Base-by-base conservation (phyloP, 2,888 invertebrate genomes). In the Xanthostigma xanthostigma region DNA sequence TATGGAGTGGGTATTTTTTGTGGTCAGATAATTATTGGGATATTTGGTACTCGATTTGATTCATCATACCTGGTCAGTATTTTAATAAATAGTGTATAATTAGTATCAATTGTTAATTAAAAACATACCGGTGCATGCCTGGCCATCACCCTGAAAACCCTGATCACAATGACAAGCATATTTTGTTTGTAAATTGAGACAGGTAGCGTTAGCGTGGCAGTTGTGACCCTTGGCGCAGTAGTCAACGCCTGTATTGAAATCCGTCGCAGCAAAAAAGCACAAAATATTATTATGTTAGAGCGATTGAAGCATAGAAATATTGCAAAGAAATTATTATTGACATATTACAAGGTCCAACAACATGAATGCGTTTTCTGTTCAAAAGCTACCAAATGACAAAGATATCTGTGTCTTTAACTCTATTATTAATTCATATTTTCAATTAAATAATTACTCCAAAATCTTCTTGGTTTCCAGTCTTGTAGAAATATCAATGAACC, bases 171-270 rank as follows among this genome's bases (percentile, higher is more conserved):
- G 84, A 73, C 92, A 94, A 62, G 85, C 81, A 68, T 87, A 92
- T 62, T 86, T 87, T 58, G 90, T 90, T 70, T 85, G 84, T 64
- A 91, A 79, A 72, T 92, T 93, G 73, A 85, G 80, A 72, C 93
- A 94, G 55, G 87, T 84, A 51, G 92, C 91, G 68, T 93, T 92
- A 62, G 77, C 76, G 66, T 93, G 91, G 68, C 93, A 93, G 63
- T 81, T 79, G 71, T 91, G 85, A 49, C 89, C 89, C 74, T 80
- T 81, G 60, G 82, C 82, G 74, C 90, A 91, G 74, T 88, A 90
- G 73, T 91, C 87, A 67, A 84, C 84, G 58, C 86, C 89, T 88
- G 71, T 56, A 64, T 64, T 54, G 43, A 46, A 54, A 51, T 27
- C 27, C 27, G 27, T 27, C 6, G 27, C 27, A 27, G 27, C 27